Evolutionary conservation across 1,140 invertebrate genomes (phyloP).

Genomic region (Drosophila seguyi): DNA sequence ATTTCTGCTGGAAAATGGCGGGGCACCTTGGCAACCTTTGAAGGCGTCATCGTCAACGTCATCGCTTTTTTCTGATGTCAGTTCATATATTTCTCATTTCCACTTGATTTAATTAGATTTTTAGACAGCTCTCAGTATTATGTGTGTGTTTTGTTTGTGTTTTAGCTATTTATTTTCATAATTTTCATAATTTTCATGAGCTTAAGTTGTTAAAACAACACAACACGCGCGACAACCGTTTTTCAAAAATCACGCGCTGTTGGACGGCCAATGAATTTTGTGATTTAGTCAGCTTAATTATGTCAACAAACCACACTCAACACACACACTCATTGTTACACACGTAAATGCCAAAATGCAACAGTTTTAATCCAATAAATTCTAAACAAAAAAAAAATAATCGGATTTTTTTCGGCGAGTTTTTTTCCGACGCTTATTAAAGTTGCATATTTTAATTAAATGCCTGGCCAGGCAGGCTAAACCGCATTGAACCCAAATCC

Average conservation of each 20-base stretch:
- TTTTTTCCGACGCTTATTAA: constrained; percentile 51
- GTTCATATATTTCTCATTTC: constrained; percentile 30
- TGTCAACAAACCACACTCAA: constrained; percentile 55
- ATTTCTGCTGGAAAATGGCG: constrained; percentile 6
- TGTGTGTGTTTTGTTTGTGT: constrained; percentile 11
- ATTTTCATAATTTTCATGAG: constrained; percentile 78
- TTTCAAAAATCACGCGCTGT: constrained; percentile 38
- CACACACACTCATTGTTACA: constrained; percentile 24
- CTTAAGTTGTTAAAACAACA: constrained; percentile 81
- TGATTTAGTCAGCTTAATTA: constrained; percentile 61
- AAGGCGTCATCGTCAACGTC: constrained; percentile 46
- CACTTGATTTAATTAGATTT: constrained; percentile 62
- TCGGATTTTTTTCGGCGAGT: not conserved
- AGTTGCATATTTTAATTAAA: constrained; percentile 80
- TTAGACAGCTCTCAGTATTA: constrained; percentile 22
- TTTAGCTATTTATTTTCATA: constrained; percentile 77
- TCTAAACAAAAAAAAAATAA: constrained; percentile 47
- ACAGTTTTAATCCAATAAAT: constrained; percentile 63
- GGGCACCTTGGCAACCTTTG: constrained; percentile 65
- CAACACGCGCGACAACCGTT: constrained; percentile 15
- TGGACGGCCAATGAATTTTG: constrained; percentile 48
- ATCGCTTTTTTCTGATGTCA: constrained; percentile 44
- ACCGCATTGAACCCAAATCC: constrained; percentile 76
- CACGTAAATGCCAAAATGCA: constrained; percentile 67
- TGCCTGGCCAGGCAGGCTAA: constrained; percentile 33